Percentiles rank a stretch among this genome's conserved stretches.
phyloP scores from a whole-genome alignment of 2,113 vertebrate species.

The Antechinus stuartii region DNA sequence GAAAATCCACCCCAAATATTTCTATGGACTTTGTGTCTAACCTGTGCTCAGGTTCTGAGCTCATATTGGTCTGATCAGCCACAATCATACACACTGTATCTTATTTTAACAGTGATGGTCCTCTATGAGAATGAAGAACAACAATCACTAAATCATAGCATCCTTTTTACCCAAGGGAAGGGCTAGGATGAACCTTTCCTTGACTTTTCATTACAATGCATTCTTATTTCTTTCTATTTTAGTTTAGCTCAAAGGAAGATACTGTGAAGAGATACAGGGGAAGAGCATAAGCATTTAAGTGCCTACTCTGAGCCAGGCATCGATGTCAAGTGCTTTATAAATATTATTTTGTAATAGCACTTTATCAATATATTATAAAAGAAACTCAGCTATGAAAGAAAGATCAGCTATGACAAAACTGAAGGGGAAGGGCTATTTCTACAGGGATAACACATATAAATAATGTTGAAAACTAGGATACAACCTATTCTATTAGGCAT shows the following conservation, averaged over 20 bases:
- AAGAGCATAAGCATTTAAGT: slow-evolving; percentile 26
- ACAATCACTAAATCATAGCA: too few relatives aligned
- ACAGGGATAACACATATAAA: slow-evolving; percentile 19
- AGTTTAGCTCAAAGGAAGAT: neutral
- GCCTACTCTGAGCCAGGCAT: neutral
- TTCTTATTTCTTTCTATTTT: neutral
- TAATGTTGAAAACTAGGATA: neutral
- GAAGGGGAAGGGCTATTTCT: neutral
- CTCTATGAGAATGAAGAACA: too few relatives aligned
- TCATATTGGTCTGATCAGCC: too few relatives aligned
- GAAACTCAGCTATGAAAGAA: too few relatives aligned
- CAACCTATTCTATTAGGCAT: neutral
- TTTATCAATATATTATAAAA: neutral
- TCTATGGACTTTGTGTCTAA: too few relatives aligned
- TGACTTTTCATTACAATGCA: neutral
- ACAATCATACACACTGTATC: too few relatives aligned
- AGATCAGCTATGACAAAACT: neutral
- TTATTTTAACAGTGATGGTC: too few relatives aligned
- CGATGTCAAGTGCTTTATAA: neutral
- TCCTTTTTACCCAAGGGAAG: neutral
- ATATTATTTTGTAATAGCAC: slow-evolving; percentile 26
- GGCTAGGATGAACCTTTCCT: neutral
- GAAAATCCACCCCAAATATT: too few relatives aligned
- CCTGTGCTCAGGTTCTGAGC: too few relatives aligned
- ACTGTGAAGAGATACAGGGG: slow-evolving; percentile 2